phyloP scores from a whole-genome alignment of 1,140 invertebrate species.

The Musca vetustissima region DNA sequence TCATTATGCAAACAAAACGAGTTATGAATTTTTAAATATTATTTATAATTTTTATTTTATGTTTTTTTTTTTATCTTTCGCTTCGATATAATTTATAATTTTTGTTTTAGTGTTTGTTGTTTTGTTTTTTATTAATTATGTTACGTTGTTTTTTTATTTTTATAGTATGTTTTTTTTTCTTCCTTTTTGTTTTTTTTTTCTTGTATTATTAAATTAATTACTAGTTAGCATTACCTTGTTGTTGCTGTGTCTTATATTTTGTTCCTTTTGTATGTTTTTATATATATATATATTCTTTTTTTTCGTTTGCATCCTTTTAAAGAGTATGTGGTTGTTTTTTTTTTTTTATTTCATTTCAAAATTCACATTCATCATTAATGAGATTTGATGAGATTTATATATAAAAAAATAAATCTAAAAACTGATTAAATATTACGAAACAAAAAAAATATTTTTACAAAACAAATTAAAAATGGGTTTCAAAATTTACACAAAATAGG shows the following conservation, averaged over 20 bases:
- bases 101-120: conserved; percentile 34
- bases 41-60: conserved; percentile 44
- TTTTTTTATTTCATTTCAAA: no score
- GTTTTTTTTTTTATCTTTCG: conserved; percentile 36
- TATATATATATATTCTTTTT: not conserved
- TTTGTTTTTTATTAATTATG: conserved; percentile 20
- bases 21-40: conserved; percentile 48
- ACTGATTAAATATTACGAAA: no score
- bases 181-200: conserved; percentile 15
- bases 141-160: conserved; percentile 1
- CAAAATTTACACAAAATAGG: no score
- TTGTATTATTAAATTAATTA: conserved; percentile 26
- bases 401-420: no score
- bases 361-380: no score
- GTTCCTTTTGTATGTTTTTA: not conserved
- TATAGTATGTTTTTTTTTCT: not conserved
- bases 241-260: conserved; percentile 5
- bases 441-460: no score
- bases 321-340: no score
- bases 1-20: not conserved
- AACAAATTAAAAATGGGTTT: no score
- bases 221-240: conserved; percentile 23
- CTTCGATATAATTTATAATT: conserved; percentile 56
- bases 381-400: no score
- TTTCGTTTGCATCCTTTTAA: no score